These are phyloP conservation scores for Cassiopea andromeda DNA, from an alignment of 30 jellyfish, hydroid and myxozoan species.

Conservation along the genomic window DNA sequence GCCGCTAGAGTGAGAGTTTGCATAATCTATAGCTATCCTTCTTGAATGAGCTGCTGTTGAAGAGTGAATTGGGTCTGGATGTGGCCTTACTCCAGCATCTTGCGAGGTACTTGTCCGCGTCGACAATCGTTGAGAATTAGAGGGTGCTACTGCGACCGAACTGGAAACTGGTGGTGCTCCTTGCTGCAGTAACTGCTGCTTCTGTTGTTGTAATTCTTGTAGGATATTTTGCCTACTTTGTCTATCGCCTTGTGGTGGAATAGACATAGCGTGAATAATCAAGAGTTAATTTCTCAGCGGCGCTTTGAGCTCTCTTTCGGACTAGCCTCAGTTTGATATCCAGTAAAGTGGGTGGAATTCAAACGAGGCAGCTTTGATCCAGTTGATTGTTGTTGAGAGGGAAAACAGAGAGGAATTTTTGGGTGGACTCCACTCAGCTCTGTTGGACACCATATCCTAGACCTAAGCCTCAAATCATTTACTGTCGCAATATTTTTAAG, in stretches of 20 bases:
- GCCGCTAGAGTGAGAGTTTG: conserved; percentile 93
- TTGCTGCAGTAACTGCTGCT: conserved; percentile 89
- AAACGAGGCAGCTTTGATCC: conserved; percentile 10
- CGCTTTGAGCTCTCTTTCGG: neutral
- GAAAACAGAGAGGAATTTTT: neutral
- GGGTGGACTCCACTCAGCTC: no score
- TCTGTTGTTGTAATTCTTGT: conserved; percentile 88
- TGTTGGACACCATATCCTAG: no score
- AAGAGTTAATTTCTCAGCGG: neutral
- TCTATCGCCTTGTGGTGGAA: conserved; percentile 62
- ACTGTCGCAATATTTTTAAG: neutral
- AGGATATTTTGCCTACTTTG: conserved; percentile 89
- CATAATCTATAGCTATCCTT: conserved; percentile 93
- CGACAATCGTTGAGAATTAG: conserved; percentile 21
- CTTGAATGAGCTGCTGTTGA: conserved; percentile 66
- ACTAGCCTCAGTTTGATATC: neutral
- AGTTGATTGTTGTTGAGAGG: neutral
- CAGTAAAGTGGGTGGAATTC: neutral
- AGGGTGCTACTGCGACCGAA: conserved; percentile 5
- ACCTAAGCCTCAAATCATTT: neutral
- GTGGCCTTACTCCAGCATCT: conserved; percentile 51
- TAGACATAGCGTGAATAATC: conserved; percentile 13
- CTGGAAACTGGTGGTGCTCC: conserved; percentile 31
- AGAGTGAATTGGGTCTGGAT: conserved; percentile 32
- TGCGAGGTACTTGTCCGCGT: conserved; percentile 18